Evolutionary conservation across 2,797 vertebrate species (phyloP), one percentile per base, ranked within the genome.

Genomic region (Chelon auratus): DNA sequence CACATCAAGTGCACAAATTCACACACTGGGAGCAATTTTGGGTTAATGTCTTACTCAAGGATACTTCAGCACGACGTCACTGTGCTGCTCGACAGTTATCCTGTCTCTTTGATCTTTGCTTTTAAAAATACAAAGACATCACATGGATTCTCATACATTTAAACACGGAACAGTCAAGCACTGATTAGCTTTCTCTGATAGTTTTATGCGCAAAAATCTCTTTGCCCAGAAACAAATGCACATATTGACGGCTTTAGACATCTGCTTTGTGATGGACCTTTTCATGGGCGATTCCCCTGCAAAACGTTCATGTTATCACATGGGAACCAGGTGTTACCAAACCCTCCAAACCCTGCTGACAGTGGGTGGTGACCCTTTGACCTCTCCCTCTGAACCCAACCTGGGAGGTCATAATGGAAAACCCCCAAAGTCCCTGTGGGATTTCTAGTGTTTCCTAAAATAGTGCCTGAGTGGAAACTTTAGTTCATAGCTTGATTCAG

Each of bases 341-440:
- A 52, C 42, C 13, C 7, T n/a, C 33, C 1, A 1, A 73, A 37
- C 57, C 50, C 48, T 68, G 40, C 62, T 72, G 40, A 77, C 59
- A 60, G 70, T 63, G 50, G 55, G 67, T 50, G 50, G 54, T 71
- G 42, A 84, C 67, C 72, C 22, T 54, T 68, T 80, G 60, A 87
- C 81, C 63, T 77, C 62, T 59, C 9, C 75, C 33, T 52, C 18
- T 73, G 63, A 87, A 77, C 75, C 70, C 14, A 33, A 67, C 61
- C 53, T 55, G 36, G 24, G 54, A 64, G 72, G 66, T 83, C 71
- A 72, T 51, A 55, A 54, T 77, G 74, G 70, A 90, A 85, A 90
- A 63, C 36, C 50, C 5, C 43, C 2, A 52, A 50, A 60, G 58
- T 37, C 70, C 77, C 81, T 56, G 18, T 42, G 55, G 75, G 70